Conservation (phyloP, 1,140 invertebrate genomes). For the Notospermus geniculatus region DNA sequence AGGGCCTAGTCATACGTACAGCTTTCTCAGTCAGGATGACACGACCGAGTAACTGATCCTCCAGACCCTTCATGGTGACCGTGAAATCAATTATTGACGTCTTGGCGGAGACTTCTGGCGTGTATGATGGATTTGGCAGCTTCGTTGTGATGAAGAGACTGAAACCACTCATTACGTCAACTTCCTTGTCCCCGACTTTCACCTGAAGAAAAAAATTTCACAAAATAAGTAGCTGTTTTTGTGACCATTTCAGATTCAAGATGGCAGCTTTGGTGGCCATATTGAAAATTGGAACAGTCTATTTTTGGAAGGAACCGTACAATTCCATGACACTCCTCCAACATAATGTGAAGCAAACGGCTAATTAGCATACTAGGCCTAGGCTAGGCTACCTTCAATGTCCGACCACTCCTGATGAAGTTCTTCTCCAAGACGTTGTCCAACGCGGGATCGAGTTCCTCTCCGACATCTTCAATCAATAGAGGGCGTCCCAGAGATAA, state of each 20-base stretch:
- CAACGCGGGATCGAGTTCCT: conserved; percentile 92
- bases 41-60: conserved; percentile 89
- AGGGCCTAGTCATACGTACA: conserved; percentile 44
- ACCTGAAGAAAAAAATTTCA: conserved; percentile 60
- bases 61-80: conserved; percentile 92
- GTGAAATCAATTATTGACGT: conserved; percentile 97
- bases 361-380: too few species aligned
- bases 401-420: conserved; percentile 94
- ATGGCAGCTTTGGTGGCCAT: too few species aligned
- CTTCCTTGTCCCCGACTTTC: conserved; percentile 92
- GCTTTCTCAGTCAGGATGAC: conserved; percentile 93
- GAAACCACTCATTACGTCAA: conserved; percentile 94
- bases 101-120: conserved; percentile 93
- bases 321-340: too few species aligned
- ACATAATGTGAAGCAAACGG: too few species aligned
- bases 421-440: conserved; percentile 97
- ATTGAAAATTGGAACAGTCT: too few species aligned
- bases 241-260: too few species aligned
- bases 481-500: conserved; percentile 86
- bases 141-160: conserved; percentile 96
- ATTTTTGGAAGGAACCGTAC: too few species aligned
- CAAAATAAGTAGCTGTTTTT: too few species aligned
- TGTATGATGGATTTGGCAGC: conserved; percentile 91
- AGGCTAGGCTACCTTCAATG: conserved; percentile 84
- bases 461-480: conserved; percentile 89